Evolutionary conservation across 2,113 vertebrate species (phyloP).

Genomic region (Spermophilus dauricus): DNA sequence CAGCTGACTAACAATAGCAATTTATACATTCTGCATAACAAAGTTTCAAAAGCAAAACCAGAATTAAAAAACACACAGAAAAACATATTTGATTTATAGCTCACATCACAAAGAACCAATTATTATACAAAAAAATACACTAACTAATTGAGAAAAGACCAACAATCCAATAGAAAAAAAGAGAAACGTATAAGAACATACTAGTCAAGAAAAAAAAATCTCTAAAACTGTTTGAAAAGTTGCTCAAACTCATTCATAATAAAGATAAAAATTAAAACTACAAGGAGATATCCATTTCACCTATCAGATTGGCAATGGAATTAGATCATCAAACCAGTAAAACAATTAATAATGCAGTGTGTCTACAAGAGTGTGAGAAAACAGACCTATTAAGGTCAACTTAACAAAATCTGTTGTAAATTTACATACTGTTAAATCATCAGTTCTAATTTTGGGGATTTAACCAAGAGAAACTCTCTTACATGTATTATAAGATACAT

Average conservation of each 20-base stretch:
- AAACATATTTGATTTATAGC: not conserved
- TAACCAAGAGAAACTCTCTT: not conserved
- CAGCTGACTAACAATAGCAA: not conserved
- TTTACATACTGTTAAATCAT: not conserved
- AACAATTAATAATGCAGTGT: not conserved
- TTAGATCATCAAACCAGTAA: not conserved
- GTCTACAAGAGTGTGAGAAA: not conserved
- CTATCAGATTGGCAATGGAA: not conserved
- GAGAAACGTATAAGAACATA: not conserved
- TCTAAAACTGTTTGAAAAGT: conserved; percentile 46
- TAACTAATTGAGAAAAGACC: not conserved
- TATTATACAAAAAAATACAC: not conserved
- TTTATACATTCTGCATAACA: not conserved
- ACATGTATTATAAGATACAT: not conserved
- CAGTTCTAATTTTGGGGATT: not conserved
- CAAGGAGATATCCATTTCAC: not conserved
- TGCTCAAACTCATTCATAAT: not conserved
- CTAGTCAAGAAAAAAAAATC: not conserved
- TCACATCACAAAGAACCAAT: conserved; percentile 20
- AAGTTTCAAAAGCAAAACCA: not conserved
- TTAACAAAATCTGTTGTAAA: not conserved
- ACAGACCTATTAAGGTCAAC: not conserved
- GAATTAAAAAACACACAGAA: conserved; percentile 35
- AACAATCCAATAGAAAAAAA: not conserved
- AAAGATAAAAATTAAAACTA: conserved; percentile 7